Evolutionary conservation across 2,888 invertebrate species (phyloP).

Genomic region (Drosophila formosana): DNA sequence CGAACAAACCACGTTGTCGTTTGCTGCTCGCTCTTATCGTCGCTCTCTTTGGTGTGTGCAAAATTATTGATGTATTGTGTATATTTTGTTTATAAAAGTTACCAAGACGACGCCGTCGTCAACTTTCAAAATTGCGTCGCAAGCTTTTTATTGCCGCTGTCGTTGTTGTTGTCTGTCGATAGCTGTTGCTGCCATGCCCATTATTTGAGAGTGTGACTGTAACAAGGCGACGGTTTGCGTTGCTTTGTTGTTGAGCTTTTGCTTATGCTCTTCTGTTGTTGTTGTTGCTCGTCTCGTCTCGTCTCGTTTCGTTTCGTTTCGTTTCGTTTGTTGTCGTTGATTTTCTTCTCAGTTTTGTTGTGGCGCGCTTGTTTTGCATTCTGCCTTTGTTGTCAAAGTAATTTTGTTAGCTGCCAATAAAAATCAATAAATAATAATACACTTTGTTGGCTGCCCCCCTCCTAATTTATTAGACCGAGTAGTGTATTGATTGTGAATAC

Average conservation of each 20-base stretch:
- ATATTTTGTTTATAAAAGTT: conserved; percentile 68
- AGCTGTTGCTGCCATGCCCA: conserved; percentile 25
- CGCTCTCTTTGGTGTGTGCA: conserved; percentile 32
- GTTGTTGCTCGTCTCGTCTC: conserved; percentile 25
- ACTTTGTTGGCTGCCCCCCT: conserved; percentile 53
- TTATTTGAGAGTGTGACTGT: conserved; percentile 55
- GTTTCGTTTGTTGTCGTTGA: conserved; percentile 55
- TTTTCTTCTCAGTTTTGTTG: conserved; percentile 65
- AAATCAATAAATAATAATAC: conserved; percentile 80
- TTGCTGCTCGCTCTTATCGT: conserved; percentile 21
- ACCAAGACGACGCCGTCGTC: conserved; percentile 71
- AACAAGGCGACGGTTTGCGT: conserved; percentile 29
- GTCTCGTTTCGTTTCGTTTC: conserved; percentile 30
- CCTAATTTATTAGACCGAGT: conserved; percentile 7
- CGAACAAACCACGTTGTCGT: conserved; percentile 50
- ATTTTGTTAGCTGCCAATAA: conserved; percentile 49
- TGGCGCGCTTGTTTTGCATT: conserved; percentile 66
- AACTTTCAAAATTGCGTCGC: conserved; percentile 78
- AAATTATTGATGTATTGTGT: conserved; percentile 42
- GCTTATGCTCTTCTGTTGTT: conserved; percentile 17
- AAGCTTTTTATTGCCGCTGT: conserved; percentile 49
- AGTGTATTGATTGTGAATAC: conserved; percentile 7
- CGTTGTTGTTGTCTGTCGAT: conserved; percentile 26
- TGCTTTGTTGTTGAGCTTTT: conserved; percentile 35
- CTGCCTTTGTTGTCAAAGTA: conserved; percentile 47